Base-by-base conservation (phyloP, 2,888 invertebrate genomes). In the Phyto melanocephala region DNA sequence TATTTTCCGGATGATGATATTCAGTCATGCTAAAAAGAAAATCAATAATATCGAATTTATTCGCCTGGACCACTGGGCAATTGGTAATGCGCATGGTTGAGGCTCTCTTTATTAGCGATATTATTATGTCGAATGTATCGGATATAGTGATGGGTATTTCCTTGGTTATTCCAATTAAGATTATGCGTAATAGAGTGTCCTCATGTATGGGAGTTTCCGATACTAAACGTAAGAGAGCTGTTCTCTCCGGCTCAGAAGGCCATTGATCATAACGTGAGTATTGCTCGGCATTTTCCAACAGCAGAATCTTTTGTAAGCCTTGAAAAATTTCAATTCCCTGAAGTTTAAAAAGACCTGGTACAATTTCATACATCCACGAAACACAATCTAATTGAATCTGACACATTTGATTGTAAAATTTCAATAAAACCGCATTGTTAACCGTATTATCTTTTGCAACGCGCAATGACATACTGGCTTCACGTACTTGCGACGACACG, bases 1-100 rank as follows among this genome's bases (percentile, higher is more conserved):
- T 97, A 88, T 97, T 97, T 86, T 98, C 98, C 0, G 98, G 98
- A 89, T 98, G 96, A 88, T 95, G 95, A 92, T 98, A 99, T 85
- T 96, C 95, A 87, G 96, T 96, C 87, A 98, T 93, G 90, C 96
- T 96, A 90, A 99, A 96, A 85, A 98, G 93, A 81, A 97, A 94
- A 88, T 98, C 97, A 10, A 98, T 95, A 17, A 98, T 93, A 87
- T 98, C 97, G 71, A 95, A 92, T 89, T 96, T 96, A 88, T 96
- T 95, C 20, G 95, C 94, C 85, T 94, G 93, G 35, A 96, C 92
- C 0, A 95, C 95, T 13, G 94, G 93, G 83, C 94, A 94, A 68
- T 95, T 95, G 52, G 95, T 94, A 10, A 93, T 92, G 2, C 95
- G 94, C 85, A 97, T 93, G 0, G 94, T 94, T 22, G 97, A 97